A percentile compares a stretch with the other conserved stretches of the same genome.
Evolutionary conservation across 92 coral and sea anemone genomes (phyloP).

Genomic region (Actinostola sp.): DNA sequence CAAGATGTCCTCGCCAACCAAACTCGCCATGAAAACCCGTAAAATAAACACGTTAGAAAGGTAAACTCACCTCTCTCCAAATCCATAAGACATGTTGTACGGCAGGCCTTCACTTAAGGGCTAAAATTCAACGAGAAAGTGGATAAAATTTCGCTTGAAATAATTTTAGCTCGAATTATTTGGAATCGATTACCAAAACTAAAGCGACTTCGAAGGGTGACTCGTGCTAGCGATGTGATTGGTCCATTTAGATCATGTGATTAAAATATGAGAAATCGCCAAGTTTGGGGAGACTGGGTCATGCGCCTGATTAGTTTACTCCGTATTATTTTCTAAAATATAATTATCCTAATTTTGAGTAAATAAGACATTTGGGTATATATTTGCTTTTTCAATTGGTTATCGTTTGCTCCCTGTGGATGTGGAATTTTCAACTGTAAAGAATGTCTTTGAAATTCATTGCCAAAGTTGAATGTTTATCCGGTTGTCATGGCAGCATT

Average conservation of each 20-base stretch:
- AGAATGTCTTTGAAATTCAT: neutral
- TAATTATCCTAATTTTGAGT: too few species aligned
- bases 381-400: too few species aligned
- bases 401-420: too few species aligned
- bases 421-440: neutral
- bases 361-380: too few species aligned
- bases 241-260: conserved; percentile 60
- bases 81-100: conserved; percentile 43
- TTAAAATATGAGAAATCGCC: neutral
- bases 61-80: conserved; percentile 45
- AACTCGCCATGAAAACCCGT: neutral
- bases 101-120: neutral
- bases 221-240: conserved; percentile 26
- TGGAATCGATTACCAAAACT: conserved; percentile 10
- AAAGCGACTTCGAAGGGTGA: conserved; percentile 38
- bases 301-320: neutral
- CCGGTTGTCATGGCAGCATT: conserved; percentile 24
- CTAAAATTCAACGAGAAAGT: conserved; percentile 10
- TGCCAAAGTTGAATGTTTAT: conserved; percentile 8
- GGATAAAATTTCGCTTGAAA: conserved; percentile 11
- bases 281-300: conserved; percentile 11
- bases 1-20: neutral
- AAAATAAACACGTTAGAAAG: neutral
- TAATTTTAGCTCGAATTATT: conserved; percentile 18
- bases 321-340: neutral